phyloP scores from a whole-genome alignment of 2,888 invertebrate species.

The Agriopis marginaria region DNA sequence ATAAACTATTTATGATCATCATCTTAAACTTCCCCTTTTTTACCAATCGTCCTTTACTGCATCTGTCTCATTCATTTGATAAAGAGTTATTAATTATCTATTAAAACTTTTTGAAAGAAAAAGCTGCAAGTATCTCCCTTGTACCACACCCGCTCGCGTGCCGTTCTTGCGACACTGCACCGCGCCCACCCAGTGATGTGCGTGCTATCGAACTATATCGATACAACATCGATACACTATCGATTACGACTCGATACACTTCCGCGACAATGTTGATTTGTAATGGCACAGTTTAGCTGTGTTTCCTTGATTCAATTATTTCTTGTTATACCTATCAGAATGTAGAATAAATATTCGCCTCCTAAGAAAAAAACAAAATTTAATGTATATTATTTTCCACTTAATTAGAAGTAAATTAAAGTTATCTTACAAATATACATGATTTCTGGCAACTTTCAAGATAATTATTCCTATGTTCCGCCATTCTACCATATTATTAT shows the following conservation, averaged over 20 bases:
- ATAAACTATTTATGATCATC: no score
- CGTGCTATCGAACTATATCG: slow-evolving; percentile 68
- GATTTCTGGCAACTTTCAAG: no score
- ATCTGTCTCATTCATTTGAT: background rate
- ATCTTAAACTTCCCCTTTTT: no score
- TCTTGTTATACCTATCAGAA: slow-evolving; percentile 13
- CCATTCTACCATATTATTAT: no score
- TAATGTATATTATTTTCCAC: no score
- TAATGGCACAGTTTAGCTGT: slow-evolving; percentile 49
- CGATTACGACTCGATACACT: slow-evolving; percentile 50
- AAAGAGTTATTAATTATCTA: background rate
- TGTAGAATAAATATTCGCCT: background rate
- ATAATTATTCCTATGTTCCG: no score
- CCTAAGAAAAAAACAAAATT: no score
- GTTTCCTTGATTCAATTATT: slow-evolving; percentile 50
- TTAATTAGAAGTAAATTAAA: no score
- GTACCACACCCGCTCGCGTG: slow-evolving; percentile 68
- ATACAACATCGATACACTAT: slow-evolving; percentile 62
- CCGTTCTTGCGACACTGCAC: slow-evolving; percentile 70
- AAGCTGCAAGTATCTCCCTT: slow-evolving; percentile 16
- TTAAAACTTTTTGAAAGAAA: background rate
- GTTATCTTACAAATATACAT: no score
- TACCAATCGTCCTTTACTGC: no score
- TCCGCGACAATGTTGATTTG: slow-evolving; percentile 61
- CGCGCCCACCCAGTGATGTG: slow-evolving; percentile 75